Base-by-base conservation (phyloP, 2,888 invertebrate genomes). In the Eremobia ochroleuca region DNA sequence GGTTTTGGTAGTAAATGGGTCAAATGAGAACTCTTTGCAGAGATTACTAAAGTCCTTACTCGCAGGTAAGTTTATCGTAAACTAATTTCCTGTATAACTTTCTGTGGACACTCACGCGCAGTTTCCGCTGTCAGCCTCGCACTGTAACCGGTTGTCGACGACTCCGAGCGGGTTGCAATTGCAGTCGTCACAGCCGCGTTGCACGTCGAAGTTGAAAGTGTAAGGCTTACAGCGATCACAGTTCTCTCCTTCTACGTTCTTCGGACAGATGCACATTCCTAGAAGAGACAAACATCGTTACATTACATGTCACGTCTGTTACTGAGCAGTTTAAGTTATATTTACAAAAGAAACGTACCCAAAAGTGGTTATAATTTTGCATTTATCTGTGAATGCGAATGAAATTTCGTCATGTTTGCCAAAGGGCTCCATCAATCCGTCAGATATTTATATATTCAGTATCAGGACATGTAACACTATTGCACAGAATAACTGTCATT, bases 161-260 rank as follows among this genome's bases (percentile, higher is more conserved):
- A 99, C 99, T 9, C 99, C 99, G 55, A 98, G 94, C 1, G 98
- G 97, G 90, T 98, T 97, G 94, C 99, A 99, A 90, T 98, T 98
- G 93, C 99, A 99, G 84, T 98, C 98, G 94, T 99, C 99, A 93
- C 99, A 99, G 13, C 99, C 99, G 90, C 99, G 98, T 73, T 99
- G 98, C 62, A 98, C 98, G 96, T 99, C 99, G 92, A 98, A 99
- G 62, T 99, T 99, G 92, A 98, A 99, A 0, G 99, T 99, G 82
- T 98, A 98, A 0, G 98, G 97, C 82, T 98, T 98, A 94, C 99
- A 99, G 83, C 98, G 97, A 91, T 99, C 98, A 93, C 99, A 99
- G 81, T 98, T 97, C 46, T 98, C 98, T 0, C 99, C 99, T 40
- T 98, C 98, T 0, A 99, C 99, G 88, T 98, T 98, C 4, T 98